Base-by-base conservation (phyloP, 2,797 vertebrate genomes). In the Ambastaia sidthimunki region DNA sequence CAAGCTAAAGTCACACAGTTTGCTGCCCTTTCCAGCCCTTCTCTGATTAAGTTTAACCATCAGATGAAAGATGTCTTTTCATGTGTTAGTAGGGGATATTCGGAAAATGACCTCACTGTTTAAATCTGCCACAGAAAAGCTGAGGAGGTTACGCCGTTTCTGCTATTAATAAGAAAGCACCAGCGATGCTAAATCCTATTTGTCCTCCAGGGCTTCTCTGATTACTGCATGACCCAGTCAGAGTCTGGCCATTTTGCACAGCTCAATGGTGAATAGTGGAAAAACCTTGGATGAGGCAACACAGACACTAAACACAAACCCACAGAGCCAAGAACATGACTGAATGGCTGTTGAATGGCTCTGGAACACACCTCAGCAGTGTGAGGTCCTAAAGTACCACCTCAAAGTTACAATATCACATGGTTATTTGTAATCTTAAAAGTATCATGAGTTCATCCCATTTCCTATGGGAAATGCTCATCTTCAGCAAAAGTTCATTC, bases 131-230 rank as follows among this genome's bases (percentile, higher is more conserved):
- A 87, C 66, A 76, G 68, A 50, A 84, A 83, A 75, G 78, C 74
- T 79, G 31, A 73, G 57, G 63, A 83, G 71, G 4, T 74, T 57
- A 41, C 74, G 50, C 71, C 79, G 55, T 66, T 80, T 84, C 82
- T 86, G 77, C 87, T 73, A 47, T 74, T 78, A 59, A 71, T 81
- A 83, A 83, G 31, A 81, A 71, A 83, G 67, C 34, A 82, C 80
- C 80, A 76, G 76, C 71, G 73, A 82, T 71, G 66, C 41, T 85
- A 85, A 90, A 86, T 88, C 80, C 82, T 83, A 60, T 89, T 87
- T 87, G 84, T 87, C 85, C 78, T 82, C 67, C 37, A 59, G 79
- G 85, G 83, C 37, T 77, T 74, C 71, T 78, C 48, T 68, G 83
- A 87, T 88, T 81, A 78, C 76, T 72, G 74, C 50, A 73, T 54